Conservation (phyloP, 2,888 invertebrate genomes). For the Amblyjoppa fuscipennis region DNA sequence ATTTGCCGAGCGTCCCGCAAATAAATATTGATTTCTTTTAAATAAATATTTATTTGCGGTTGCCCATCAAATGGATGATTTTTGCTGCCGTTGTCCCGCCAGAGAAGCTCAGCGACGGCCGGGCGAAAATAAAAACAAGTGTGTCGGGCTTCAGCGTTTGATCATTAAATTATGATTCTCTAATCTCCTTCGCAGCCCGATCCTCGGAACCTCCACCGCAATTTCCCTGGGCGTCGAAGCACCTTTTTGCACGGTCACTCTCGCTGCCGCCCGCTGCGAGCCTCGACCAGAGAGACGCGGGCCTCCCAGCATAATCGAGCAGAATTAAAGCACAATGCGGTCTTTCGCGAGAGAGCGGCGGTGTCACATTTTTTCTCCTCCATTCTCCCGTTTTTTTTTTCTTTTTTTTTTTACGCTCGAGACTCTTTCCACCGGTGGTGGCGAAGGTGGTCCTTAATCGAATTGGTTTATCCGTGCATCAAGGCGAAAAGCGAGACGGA, state of each 20-base stretch:
- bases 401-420: conserved; percentile 14
- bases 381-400: conserved; percentile 11
- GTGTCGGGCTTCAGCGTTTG: conserved; percentile 30
- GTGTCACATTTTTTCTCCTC: conserved; percentile 34
- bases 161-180: conserved; percentile 48
- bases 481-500: conserved; percentile 65
- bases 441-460: conserved; percentile 55
- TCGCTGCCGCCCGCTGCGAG: not conserved
- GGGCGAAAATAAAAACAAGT: conserved; percentile 2
- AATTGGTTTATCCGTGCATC: conserved; percentile 69
- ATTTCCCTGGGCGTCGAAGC: conserved; percentile 41
- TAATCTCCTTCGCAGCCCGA: conserved; percentile 49
- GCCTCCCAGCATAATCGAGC: conserved; percentile 21
- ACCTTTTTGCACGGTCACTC: conserved; percentile 28
- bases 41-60: no score
- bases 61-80: no score
- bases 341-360: conserved; percentile 32
- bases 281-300: not conserved
- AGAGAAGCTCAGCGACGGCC: conserved; percentile 12
- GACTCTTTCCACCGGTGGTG: conserved; percentile 40
- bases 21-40: no score
- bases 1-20: no score
- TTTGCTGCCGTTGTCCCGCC: not conserved
- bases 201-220: conserved; percentile 53
- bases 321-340: conserved; percentile 52